Evolutionary conservation across 2,888 invertebrate species (phyloP).

Genomic region (Seladonia tumulorum): DNA sequence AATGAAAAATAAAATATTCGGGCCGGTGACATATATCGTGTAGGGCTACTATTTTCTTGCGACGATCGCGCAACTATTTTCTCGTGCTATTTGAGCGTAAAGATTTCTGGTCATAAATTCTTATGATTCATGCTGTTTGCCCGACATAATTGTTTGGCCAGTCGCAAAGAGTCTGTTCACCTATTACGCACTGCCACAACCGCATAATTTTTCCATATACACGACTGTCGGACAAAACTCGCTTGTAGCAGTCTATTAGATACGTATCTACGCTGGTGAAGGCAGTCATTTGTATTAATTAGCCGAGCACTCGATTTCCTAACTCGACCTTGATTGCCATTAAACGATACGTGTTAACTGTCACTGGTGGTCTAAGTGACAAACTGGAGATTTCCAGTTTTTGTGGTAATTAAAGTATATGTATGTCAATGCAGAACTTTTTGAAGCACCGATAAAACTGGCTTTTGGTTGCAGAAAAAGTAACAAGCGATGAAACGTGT

Average conservation of each 20-base stretch:
- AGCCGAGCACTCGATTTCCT: slow-evolving; percentile 63
- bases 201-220: neutral
- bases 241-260: slow-evolving; percentile 51
- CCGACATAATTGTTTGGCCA: too few relatives aligned
- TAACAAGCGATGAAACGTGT: too few relatives aligned
- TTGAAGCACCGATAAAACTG: too few relatives aligned
- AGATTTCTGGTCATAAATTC: too few relatives aligned
- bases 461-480: too few relatives aligned
- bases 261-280: slow-evolving; percentile 56
- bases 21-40: too few relatives aligned
- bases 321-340: slow-evolving; percentile 61
- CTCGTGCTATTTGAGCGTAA: too few relatives aligned
- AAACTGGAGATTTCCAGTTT: slow-evolving; percentile 27
- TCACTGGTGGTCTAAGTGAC: slow-evolving; percentile 11
- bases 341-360: slow-evolving; percentile 56
- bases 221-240: slow-evolving; percentile 45
- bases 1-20: too few relatives aligned
- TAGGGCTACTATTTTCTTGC: too few relatives aligned
- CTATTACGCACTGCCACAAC: neutral
- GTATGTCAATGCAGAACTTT: too few relatives aligned
- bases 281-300: slow-evolving; percentile 70
- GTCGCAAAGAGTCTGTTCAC: neutral
- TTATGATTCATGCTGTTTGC: too few relatives aligned
- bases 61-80: too few relatives aligned
- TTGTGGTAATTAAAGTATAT: neutral